Evolutionary conservation across 2,797 vertebrate genomes (phyloP), one percentile per base, ranked within the genome.

Genomic region (Eulemur coronatus): DNA sequence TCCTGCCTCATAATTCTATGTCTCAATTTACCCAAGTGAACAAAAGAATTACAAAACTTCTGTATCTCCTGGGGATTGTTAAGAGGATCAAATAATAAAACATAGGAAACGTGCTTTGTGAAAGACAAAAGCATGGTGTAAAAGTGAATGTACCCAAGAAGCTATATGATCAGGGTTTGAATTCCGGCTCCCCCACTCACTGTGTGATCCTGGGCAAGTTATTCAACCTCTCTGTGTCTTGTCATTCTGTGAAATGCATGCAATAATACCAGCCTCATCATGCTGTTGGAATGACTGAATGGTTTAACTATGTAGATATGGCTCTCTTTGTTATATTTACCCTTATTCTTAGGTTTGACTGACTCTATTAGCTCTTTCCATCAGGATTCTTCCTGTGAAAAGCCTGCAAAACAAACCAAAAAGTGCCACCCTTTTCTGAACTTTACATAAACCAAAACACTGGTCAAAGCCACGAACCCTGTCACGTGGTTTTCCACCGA

Each of bases 21-120:
- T 38, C 55, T 96, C 61, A 11, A 41, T 89, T 94, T 59, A 87
- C 17, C 28, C 70, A 80, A 30, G 41, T 22, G 18, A 86, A 96
- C 52, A 43, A 48, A 5, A 50, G 65, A 41, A n/a, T 48, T 82
- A 69, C 30, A 78, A 75, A 80, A 4, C 14, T 28, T 50, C 46
- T 57, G 1, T 61, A 41, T 33, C 7, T 86, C 35, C 43, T 65
- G 75, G 22, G n/a, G 50, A 28, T 79, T 79, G 48, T 28, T 63
- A 63, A 20, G 17, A 91, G 10, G 59, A 96, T 30, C 38, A 59
- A 59, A 24, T 61, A 46, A 22, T 43, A 46, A 96, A 52, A 52
- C 1, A 0, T 5, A 46, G 7, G n/a, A 48, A 46, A 69, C 41
- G 35, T 61, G 30, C 35, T 93, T 35, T 88, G 33, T 8, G 14